phyloP scores from a whole-genome alignment of 2,797 vertebrate genomes.

The Tinamus major region DNA sequence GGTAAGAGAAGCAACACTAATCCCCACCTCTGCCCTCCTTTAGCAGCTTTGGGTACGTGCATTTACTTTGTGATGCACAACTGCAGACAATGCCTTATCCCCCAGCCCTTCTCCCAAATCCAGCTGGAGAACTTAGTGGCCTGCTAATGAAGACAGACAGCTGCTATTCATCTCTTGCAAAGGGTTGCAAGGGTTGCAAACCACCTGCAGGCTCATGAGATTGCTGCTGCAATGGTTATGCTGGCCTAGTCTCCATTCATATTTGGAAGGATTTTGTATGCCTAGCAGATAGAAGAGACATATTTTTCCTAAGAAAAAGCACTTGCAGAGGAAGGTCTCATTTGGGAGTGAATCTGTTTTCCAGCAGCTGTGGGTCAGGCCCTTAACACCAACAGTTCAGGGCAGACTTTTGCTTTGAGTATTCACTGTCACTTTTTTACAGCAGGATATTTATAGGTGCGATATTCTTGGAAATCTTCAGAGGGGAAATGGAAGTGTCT shows the following conservation, averaged over 20 bases:
- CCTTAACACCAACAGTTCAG: neutral
- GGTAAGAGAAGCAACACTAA: neutral
- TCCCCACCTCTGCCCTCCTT: neutral
- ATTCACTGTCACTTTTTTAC: neutral
- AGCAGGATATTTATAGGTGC: neutral
- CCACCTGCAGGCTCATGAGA: neutral
- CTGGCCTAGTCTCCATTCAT: neutral
- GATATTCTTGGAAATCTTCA: constrained; percentile 16
- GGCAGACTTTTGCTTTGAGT: neutral
- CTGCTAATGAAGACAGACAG: neutral
- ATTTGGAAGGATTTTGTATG: neutral
- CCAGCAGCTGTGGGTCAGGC: neutral
- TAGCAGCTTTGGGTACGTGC: neutral
- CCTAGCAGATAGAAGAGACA: neutral
- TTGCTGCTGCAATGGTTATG: neutral
- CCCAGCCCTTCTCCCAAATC: neutral
- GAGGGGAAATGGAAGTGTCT: neutral
- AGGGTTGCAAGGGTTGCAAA: neutral
- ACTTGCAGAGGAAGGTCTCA: neutral
- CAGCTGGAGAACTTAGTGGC: neutral
- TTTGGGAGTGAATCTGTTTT: neutral
- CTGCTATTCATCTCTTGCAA: neutral
- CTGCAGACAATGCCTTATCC: neutral
- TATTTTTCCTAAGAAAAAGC: neutral
- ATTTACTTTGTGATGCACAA: neutral